phyloP scores from a whole-genome alignment of 2,888 invertebrate species.

The Synanthedon vespiformis region DNA sequence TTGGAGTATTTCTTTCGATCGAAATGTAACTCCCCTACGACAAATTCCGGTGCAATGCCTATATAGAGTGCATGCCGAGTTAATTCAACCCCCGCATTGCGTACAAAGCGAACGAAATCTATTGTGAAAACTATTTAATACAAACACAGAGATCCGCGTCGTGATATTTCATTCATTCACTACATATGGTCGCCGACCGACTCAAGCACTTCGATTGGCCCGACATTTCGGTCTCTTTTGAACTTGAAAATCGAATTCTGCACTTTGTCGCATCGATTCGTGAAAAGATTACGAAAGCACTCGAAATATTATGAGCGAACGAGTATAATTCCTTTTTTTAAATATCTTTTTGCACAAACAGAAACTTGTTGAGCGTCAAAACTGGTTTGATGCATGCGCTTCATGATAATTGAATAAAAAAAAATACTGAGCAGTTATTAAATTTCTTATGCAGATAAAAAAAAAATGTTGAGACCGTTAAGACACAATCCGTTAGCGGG shows the following conservation, averaged over 20 bases:
- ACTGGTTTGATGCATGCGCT: not conserved
- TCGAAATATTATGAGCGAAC: constrained; percentile 4
- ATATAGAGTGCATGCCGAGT: constrained; percentile 21
- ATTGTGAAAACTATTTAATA: constrained; percentile 9
- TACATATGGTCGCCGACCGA: constrained; percentile 35
- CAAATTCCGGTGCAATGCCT: constrained; percentile 19
- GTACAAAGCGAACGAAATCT: constrained; percentile 29
- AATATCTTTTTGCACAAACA: not conserved
- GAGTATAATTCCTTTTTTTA: not conserved
- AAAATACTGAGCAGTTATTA: constrained; percentile 21
- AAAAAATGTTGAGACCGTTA: constrained; percentile 40
- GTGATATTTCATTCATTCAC: constrained; percentile 47
- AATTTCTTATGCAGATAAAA: constrained; percentile 22
- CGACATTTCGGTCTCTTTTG: constrained; percentile 54
- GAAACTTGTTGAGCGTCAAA: not conserved
- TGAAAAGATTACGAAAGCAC: constrained; percentile 20
- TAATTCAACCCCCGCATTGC: constrained; percentile 38
- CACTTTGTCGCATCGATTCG: constrained; percentile 15
- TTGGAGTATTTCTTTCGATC: constrained; percentile 8
- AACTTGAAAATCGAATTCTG: constrained; percentile 24
- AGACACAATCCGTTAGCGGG: constrained; percentile 55
- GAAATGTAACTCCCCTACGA: constrained; percentile 16
- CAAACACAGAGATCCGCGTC: constrained; percentile 46
- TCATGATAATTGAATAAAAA: constrained; percentile 5
- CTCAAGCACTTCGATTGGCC: constrained; percentile 56